Evolutionary conservation across 2,888 invertebrate genomes (phyloP), one percentile per base, ranked within the genome.

Genomic region (Nomada flava): DNA sequence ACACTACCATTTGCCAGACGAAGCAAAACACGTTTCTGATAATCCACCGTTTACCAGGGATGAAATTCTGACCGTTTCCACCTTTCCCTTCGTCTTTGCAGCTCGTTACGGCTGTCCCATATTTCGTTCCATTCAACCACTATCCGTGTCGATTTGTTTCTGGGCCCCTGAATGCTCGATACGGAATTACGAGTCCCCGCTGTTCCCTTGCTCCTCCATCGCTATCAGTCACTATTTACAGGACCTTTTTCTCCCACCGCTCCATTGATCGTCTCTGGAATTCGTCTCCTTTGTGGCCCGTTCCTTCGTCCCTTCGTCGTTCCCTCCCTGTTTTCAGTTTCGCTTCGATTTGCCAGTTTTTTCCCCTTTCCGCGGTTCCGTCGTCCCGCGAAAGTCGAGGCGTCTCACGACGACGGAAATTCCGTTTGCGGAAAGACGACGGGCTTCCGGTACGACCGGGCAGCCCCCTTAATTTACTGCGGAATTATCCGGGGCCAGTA

Each of bases 151-250:
- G 65, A 75, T 50, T 63, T 64, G 62, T 79, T 79, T 60, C 68
- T 52, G 60, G 29, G 47, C 36, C 72, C 47, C 69, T 59, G 62
- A 78, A 83, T 75, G 52, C 23, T 11, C 60, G 52, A 72, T 59
- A 72, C 67, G 75, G 50, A 73, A 75, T 77, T 76, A 71, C 72
- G 67, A 76, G 47, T 59, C 57, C 50, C 57, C 44, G n/a, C 62
- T 60, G 52, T 76, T 44, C 60, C 29, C 64, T 57, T 59, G 53
- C 71, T 23, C 50, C 75, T 55, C 53, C 10, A 60, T 57, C 5
- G 63, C 73, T 71, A 84, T 75, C 72, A 79, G 59, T 85, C 59
- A 68, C 55, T 75, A 74, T 82, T 82, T 82, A 74, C 74, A 71
- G 52, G 57, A 63, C 53, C 63, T 23, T 47, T 36, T 20, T 29